phyloP scores from a whole-genome alignment of 2,113 vertebrate genomes.

The Microtus oregoni region DNA sequence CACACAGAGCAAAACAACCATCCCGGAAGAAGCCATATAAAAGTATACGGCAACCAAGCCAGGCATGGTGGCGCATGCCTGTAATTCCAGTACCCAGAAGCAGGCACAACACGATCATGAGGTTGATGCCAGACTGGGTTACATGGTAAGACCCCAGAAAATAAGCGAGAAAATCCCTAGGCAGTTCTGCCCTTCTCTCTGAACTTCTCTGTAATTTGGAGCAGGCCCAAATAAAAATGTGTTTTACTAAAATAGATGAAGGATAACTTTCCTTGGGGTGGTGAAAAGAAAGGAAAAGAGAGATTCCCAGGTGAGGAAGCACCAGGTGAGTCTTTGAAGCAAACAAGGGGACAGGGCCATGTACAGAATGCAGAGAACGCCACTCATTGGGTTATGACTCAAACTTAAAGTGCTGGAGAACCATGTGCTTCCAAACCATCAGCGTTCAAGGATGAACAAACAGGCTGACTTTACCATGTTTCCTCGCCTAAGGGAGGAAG shows the following conservation, averaged over 20 bases:
- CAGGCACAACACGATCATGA: neutral
- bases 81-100: neutral
- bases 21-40: neutral
- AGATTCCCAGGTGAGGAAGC: neutral
- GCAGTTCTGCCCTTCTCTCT: neutral
- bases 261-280: neutral
- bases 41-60: neutral
- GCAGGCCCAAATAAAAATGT: neutral
- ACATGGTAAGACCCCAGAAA: neutral
- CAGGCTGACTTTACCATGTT: neutral
- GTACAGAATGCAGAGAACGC: neutral
- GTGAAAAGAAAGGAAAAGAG: neutral
- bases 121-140: neutral
- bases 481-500: conserved; percentile 23
- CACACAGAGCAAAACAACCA: neutral
- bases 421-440: neutral
- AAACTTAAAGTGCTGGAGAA: conserved; percentile 14
- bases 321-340: neutral
- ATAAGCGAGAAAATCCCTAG: neutral
- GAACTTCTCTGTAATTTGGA: neutral
- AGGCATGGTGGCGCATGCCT: too few species aligned
- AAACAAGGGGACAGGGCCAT: neutral
- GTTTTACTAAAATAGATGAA: neutral
- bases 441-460: neutral
- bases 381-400: neutral